A percentile compares a stretch with the other conserved stretches of the same genome.
Evolutionary conservation across 2,113 vertebrate species (phyloP).

Genomic region (Nettapus auritus): DNA sequence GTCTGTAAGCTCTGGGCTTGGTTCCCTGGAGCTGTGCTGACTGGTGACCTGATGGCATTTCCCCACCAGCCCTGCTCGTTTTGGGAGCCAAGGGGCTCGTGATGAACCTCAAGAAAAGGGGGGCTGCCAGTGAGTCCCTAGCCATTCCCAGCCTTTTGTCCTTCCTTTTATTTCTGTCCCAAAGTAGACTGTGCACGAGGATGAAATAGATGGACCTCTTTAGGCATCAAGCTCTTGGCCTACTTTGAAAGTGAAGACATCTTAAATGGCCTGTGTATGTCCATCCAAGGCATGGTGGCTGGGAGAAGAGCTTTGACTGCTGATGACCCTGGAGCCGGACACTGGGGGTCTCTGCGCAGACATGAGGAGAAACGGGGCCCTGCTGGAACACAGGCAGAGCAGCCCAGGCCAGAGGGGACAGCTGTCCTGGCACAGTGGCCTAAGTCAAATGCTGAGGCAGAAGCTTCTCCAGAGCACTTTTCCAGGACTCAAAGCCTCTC

Average conservation of each 20-base stretch:
- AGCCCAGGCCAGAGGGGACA: background rate
- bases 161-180: background rate
- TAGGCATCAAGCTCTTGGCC: background rate
- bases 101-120: background rate
- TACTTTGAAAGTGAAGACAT: background rate
- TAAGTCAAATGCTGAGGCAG: background rate
- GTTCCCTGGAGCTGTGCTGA: background rate
- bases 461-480: background rate
- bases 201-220: background rate
- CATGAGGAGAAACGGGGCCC: background rate
- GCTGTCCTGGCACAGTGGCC: background rate
- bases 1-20: background rate
- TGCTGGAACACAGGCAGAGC: background rate
- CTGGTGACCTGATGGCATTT: background rate
- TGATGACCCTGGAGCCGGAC: background rate
- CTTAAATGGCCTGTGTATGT: background rate
- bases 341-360: accelerated
- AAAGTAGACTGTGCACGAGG: accelerated
- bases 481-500: background rate
- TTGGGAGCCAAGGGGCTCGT: accelerated
- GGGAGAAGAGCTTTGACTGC: background rate
- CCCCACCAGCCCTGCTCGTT: background rate
- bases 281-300: background rate
- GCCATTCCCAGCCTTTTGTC: background rate
- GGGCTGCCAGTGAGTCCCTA: background rate